A percentile compares a stretch with the other conserved stretches of the same genome.
These are phyloP conservation scores for Scolopax mira DNA, from an alignment of 2,113 vertebrate genomes.

Conservation along the genomic window DNA sequence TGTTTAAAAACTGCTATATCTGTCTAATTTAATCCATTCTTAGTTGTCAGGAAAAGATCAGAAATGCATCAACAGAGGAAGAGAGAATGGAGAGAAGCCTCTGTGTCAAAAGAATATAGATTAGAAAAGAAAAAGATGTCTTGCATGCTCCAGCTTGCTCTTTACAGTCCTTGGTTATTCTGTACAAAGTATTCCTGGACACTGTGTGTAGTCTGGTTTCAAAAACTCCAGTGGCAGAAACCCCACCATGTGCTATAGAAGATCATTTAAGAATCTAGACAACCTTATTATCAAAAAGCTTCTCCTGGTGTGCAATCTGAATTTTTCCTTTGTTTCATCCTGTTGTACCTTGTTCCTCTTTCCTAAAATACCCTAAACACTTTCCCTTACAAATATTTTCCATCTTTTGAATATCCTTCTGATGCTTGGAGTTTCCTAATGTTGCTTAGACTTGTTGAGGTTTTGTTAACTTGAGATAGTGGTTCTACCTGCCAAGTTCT, in stretches of 20 bases:
- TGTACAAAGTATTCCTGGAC: not conserved
- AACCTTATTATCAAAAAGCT: not conserved
- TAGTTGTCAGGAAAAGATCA: not conserved
- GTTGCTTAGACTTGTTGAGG: conserved; percentile 2
- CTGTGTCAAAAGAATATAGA: not conserved
- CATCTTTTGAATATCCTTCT: conserved; percentile 1
- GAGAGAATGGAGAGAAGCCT: not conserved
- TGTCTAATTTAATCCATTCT: not conserved
- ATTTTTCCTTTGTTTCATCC: conserved; percentile 8
- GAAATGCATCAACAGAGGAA: not conserved
- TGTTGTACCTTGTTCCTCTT: not conserved
- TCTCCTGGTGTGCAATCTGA: not conserved
- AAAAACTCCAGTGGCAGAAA: not conserved
- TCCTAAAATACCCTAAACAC: not conserved
- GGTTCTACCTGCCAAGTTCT: not conserved
- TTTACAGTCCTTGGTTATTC: not conserved
- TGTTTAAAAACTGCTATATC: not conserved
- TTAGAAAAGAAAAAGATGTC: not conserved
- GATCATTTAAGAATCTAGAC: not conserved
- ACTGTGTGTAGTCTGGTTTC: not conserved
- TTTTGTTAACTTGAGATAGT: conserved; percentile 25
- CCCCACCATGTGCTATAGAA: not conserved
- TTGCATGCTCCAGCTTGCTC: not conserved
- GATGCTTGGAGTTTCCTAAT: not conserved
- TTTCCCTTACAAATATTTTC: conserved; percentile 10